These are phyloP conservation scores for Buceros bicornis DNA, from an alignment of 2,797 vertebrate species.

Conservation along the genomic window DNA sequence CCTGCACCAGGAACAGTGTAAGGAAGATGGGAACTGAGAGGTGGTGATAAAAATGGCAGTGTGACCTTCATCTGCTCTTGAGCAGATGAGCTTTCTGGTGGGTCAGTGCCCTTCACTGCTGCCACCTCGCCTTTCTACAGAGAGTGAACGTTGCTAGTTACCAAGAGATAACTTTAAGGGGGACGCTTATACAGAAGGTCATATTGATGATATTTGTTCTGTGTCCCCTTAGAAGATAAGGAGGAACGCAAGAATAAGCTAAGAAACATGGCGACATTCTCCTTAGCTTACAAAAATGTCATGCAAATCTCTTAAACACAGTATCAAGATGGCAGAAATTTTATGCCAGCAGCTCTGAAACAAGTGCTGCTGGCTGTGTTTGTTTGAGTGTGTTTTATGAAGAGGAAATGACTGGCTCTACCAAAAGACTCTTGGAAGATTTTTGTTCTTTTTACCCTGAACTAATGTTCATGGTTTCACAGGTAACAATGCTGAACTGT, in stretches of 20 bases:
- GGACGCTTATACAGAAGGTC: neutral
- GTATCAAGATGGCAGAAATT: neutral
- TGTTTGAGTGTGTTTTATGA: neutral
- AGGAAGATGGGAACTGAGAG: neutral
- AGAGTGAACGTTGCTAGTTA: rapidly evolving
- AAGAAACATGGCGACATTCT: neutral
- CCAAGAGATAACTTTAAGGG: neutral
- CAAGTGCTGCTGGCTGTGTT: neutral
- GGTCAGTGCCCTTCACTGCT: neutral
- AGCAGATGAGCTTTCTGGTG: neutral
- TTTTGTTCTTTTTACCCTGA: neutral
- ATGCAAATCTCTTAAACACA: neutral
- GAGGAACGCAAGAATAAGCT: neutral
- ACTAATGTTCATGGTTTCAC: neutral
- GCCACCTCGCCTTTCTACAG: neutral
- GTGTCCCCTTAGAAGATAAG: neutral
- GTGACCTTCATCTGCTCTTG: neutral
- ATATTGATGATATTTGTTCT: neutral
- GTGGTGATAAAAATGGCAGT: neutral
- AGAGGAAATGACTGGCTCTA: neutral
- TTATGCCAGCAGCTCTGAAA: neutral
- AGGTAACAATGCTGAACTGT: neutral
- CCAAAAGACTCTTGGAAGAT: neutral
- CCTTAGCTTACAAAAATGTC: neutral
- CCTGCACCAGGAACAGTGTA: neutral